Evolutionary conservation across 2,113 vertebrate genomes (phyloP), one percentile per base, ranked within the genome.

Genomic region (Dipodomys merriami): DNA sequence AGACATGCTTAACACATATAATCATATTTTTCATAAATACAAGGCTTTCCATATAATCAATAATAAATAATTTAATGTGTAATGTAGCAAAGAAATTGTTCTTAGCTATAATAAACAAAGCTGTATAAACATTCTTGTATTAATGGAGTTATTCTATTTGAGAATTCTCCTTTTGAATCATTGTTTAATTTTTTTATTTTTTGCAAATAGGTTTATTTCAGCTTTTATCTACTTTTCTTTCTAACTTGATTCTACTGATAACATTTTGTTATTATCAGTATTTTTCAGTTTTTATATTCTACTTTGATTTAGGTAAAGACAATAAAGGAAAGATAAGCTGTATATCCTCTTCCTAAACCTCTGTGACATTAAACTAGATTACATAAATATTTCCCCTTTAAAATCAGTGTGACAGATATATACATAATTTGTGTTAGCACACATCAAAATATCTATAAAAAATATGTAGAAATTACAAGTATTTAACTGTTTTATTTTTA

Each of bases 281-380:
- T 83, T 83, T 95, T 95, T 94, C 76, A 92, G 49, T 3, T 22
- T 95, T 92, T 95, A 73, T 72, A 91, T 44, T 4, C 4, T 94
- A 33, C n/a, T 19, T 95, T 94, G 90, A 83, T 96, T 89, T 92
- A 72, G 84, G 93, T 53, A 95, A 95, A 91, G 62, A 10, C 33
- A 85, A 90, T 94, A 83, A 91, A 93, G 71, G 65, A 11, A 79
- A 5, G 6, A 90, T 78, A 81, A 74, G 25, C 19, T 86, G 80
- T 33, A 71, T 80, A 57, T 27, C 84, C 39, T 16, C 33, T 83
- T 9, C 19, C 9, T 11, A 88, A 92, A 62, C 1, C 12, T 91
- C 79, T 80, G 35, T 80, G n/a, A 7, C 60, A 60, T 78, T 10
- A 1, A 77, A 77, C 6, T 88, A 83, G 62, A 23, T 64, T 95